These are phyloP conservation scores for Diceros bicornis DNA, from an alignment of 2,797 vertebrate species.

Conservation along the genomic window DNA sequence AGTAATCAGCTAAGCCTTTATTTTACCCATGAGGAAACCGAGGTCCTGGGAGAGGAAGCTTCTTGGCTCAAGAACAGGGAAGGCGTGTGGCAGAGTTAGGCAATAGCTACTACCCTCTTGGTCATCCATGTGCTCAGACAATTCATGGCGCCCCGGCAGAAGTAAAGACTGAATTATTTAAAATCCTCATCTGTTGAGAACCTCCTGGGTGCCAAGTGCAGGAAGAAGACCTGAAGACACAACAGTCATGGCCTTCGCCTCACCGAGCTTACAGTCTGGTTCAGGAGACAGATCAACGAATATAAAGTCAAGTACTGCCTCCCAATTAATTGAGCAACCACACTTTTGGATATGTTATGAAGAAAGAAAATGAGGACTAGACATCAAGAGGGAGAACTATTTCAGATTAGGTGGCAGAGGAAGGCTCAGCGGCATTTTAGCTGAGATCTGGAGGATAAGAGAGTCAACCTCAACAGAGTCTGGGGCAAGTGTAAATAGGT, in stretches of 20 bases:
- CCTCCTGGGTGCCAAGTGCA: not conserved
- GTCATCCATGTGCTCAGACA: not conserved
- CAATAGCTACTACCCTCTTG: rapidly evolving
- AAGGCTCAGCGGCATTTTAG: not conserved
- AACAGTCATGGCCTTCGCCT: not conserved
- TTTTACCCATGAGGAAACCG: not conserved
- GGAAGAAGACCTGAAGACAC: not conserved
- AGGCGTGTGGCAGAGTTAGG: not conserved
- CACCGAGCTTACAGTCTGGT: not conserved
- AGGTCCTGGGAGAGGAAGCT: not conserved
- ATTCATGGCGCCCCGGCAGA: not conserved
- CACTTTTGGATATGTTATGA: not conserved
- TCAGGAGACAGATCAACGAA: not conserved
- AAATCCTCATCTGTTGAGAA: not conserved
- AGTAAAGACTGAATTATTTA: not conserved
- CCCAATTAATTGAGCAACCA: not conserved
- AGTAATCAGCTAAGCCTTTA: not conserved
- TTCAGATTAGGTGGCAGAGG: not conserved
- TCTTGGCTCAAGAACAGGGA: not conserved
- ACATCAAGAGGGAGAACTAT: not conserved
- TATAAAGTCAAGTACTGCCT: not conserved
- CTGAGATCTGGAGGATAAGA: not conserved
- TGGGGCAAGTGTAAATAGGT: not conserved
- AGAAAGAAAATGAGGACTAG: not conserved
- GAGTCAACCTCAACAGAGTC: not conserved